Evolutionary conservation across 2,888 invertebrate genomes (phyloP).

Genomic region (Xylocampa areola): DNA sequence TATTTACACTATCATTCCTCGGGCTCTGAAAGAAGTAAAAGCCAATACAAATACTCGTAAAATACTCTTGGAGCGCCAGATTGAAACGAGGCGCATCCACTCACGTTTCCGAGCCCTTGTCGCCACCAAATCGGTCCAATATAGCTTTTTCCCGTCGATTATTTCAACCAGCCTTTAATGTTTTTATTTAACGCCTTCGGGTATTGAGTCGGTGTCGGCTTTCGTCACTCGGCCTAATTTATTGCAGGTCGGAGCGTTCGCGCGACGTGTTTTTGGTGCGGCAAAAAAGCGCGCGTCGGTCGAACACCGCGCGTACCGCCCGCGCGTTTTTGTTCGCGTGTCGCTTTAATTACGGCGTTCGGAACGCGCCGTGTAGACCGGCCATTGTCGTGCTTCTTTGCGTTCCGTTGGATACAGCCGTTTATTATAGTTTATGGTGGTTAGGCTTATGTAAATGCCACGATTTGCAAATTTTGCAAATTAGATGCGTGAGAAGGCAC

Average conservation of each 20-base stretch:
- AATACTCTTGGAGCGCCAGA: slow-evolving; percentile 61
- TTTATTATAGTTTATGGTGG: slow-evolving; percentile 45
- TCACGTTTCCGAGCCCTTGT: slow-evolving; percentile 71
- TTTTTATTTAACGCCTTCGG: slow-evolving; percentile 87
- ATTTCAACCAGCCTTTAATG: slow-evolving; percentile 87
- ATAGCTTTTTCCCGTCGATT: slow-evolving; percentile 85
- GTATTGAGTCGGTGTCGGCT: slow-evolving; percentile 86
- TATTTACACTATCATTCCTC: slow-evolving; percentile 60
- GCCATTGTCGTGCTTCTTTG: slow-evolving; percentile 58
- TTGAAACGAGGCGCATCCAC: slow-evolving; percentile 68
- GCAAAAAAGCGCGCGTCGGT: slow-evolving; percentile 77
- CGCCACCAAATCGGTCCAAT: slow-evolving; percentile 85
- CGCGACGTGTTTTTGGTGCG: slow-evolving; percentile 81
- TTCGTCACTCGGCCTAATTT: slow-evolving; percentile 86
- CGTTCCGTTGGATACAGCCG: slow-evolving; percentile 49
- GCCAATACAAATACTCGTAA: slow-evolving; percentile 64
- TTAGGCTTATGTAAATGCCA: slow-evolving; percentile 25
- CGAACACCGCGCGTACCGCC: slow-evolving; percentile 72
- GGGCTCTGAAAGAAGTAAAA: slow-evolving; percentile 59
- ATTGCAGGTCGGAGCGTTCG: slow-evolving; percentile 80
- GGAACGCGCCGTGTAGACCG: slow-evolving; percentile 60
- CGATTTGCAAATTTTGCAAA: slow-evolving; percentile 41
- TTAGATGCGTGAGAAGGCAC: slow-evolving; percentile 16
- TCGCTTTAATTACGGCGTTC: slow-evolving; percentile 85
- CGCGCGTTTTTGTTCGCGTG: slow-evolving; percentile 81